Conservation (phyloP, 2,113 vertebrate genomes). For the Psittacara wagleri region DNA sequence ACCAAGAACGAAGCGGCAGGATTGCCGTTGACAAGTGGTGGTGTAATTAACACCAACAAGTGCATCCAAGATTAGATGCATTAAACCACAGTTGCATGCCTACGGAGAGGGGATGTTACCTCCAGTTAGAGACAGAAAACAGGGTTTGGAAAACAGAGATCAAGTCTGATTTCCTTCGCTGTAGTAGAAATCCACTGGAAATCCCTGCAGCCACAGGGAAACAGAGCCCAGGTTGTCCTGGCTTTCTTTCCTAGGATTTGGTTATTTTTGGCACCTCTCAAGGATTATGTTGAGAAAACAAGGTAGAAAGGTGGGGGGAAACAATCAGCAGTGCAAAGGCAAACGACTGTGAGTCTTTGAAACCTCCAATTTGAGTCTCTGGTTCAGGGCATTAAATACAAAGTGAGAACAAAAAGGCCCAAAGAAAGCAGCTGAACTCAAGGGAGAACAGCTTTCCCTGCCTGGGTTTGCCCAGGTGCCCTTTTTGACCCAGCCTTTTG, state of each 20-base stretch:
- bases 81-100: not conserved
- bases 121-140: not conserved
- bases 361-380: not conserved
- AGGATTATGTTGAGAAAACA: not conserved
- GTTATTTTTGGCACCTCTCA: not conserved
- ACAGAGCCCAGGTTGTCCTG: not conserved
- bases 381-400: not conserved
- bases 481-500: not conserved
- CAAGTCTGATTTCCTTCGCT: not conserved
- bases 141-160: not conserved
- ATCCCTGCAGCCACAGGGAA: not conserved
- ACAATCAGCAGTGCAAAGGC: not conserved
- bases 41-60: conserved; percentile 18
- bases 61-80: not conserved
- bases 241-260: not conserved
- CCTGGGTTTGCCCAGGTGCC: not conserved
- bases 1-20: not conserved
- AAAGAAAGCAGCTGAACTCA: not conserved
- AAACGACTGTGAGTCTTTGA: not conserved
- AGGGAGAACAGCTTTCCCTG: not conserved
- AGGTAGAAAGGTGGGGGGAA: not conserved
- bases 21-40: not conserved
- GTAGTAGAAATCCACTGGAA: not conserved
- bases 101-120: not conserved
- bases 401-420: not conserved